Conservation (phyloP, 2,113 vertebrate genomes). For the Aegotheles bennettii region DNA sequence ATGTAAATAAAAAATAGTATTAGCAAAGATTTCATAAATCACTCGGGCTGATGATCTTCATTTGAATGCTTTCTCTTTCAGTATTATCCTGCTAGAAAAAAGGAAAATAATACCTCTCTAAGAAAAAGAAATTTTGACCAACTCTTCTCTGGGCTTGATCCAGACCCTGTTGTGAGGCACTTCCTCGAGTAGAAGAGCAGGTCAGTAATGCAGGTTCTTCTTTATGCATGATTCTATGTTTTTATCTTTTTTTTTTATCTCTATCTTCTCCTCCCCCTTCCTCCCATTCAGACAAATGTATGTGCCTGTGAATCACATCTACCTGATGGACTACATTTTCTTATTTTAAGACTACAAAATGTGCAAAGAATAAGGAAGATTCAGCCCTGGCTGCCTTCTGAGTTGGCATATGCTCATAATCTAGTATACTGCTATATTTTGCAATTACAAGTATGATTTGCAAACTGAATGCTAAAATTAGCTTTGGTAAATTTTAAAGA, state of each 20-base stretch:
- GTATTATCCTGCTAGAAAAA: background rate
- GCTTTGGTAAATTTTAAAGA: background rate
- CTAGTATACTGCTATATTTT: background rate
- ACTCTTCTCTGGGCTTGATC: background rate
- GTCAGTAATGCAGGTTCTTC: background rate
- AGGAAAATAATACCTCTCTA: background rate
- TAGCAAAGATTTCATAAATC: background rate
- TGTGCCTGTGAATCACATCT: background rate
- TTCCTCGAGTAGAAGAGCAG: background rate
- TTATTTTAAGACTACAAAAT: background rate
- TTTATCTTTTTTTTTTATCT: background rate
- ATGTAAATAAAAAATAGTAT: background rate
- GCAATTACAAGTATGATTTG: background rate
- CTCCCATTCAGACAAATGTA: background rate
- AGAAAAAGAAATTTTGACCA: background rate
- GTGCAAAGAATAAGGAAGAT: background rate
- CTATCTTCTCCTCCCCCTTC: background rate
- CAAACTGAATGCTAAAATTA: background rate
- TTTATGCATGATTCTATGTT: accelerated
- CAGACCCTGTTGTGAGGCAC: background rate
- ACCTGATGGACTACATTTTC: accelerated
- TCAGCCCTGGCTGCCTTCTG: background rate
- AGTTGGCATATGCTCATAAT: background rate
- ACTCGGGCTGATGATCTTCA: background rate
- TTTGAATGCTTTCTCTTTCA: background rate